Conservation (phyloP, 2,797 vertebrate genomes). For the Morus bassanus region DNA sequence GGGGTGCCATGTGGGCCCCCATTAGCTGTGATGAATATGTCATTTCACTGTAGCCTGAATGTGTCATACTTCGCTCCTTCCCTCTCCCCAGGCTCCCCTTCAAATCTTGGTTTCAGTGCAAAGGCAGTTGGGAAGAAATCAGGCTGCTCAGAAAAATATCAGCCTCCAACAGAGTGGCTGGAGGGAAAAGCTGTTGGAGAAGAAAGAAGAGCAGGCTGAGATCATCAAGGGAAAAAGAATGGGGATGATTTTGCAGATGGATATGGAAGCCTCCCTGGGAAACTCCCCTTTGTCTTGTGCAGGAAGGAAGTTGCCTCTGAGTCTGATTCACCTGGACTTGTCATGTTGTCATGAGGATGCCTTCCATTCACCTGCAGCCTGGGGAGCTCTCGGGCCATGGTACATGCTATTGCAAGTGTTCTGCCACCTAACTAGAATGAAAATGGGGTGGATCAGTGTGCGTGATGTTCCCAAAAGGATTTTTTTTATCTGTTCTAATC, state of each 20-base stretch:
- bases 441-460: background rate
- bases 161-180: background rate
- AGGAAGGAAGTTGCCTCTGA: background rate
- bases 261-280: background rate
- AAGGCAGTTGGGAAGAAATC: background rate
- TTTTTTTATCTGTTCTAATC: background rate
- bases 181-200: background rate
- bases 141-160: background rate
- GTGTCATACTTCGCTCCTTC: conserved; percentile 2
- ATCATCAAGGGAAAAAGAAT: background rate
- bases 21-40: conserved; percentile 16
- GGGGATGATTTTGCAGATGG: background rate
- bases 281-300: background rate
- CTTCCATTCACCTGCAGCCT: background rate
- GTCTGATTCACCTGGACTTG: background rate
- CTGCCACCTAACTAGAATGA: background rate
- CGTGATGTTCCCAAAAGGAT: background rate
- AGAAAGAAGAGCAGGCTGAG: background rate
- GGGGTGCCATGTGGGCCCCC: background rate
- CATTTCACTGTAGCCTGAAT: conserved; percentile 34
- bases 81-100: background rate
- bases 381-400: background rate
- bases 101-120: background rate
- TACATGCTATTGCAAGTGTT: background rate
- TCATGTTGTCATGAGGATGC: background rate